Evolutionary conservation across 2,888 invertebrate genomes (phyloP), one percentile per base, ranked within the genome.

Genomic region (Shargacucullia verbasci): DNA sequence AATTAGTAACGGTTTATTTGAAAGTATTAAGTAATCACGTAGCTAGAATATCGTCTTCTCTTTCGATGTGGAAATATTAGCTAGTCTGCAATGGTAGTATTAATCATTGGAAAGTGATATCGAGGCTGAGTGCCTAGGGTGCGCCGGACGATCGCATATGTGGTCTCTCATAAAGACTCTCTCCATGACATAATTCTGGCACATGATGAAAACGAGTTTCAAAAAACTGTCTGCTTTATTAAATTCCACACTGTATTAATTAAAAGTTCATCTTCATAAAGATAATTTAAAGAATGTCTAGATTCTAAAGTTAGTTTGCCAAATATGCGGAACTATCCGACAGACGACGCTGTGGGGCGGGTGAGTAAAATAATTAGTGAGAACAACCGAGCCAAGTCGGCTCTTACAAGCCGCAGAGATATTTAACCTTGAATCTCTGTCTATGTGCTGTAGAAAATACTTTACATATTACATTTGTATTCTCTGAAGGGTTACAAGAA

Each of bases 281-380:
- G 8, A 56, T 33, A 41, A 57, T 70, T 50, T 44, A 25, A 63
- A 66, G 64, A 63, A 65, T 69, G 57, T 56, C 46, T 50, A 15
- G 38, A 43, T 25, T 34, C 11, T 7, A n/a, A 31, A 63, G 37
- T 39, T 35, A 13, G 25, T 25, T 15, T 14, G 35, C 29, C 37
- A 70, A 70, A 70, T 70, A 70, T 66, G 65, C 43, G 49, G 47
- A 63, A 66, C 56, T 50, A 46, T 56, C 20, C 2, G 29, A 31
- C n/a, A 44, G 38, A n/a, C 37, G n/a, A 9, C 35, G 29, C 13
- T 15, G 9, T 25, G 37, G 20, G 40, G 27, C 1, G 7, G 12
- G 9, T 33, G 20, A 20, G 11, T 49, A 47, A 69, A 65, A 63
- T 49, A 65, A 62, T 65, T 62, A 62, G 41, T 46, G 40, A 25